These are phyloP conservation scores for Loriculus beryllinus DNA, from an alignment of 2,797 vertebrate species.

Conservation along the genomic window DNA sequence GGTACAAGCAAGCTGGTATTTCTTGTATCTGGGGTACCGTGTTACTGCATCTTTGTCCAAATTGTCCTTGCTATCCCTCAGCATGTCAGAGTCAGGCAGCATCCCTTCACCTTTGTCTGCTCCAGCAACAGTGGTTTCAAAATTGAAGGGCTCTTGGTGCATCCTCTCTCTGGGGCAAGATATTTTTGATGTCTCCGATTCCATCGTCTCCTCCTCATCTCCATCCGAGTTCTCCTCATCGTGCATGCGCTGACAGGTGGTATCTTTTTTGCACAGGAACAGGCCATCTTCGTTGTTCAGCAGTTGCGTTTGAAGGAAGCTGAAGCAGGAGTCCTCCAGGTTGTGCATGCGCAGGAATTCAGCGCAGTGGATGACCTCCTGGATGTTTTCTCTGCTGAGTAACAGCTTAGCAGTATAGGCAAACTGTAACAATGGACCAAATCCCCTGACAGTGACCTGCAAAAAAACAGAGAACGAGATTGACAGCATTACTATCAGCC, in stretches of 20 bases:
- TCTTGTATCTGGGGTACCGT: constrained; percentile 97
- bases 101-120: constrained; percentile 76
- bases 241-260: constrained; percentile 74
- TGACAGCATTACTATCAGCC: constrained; percentile 83
- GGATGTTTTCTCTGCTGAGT: constrained; percentile 99
- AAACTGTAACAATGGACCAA: constrained; percentile 98
- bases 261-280: constrained; percentile 87
- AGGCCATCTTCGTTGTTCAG: constrained; percentile 90
- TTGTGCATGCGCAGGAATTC: constrained; percentile 99
- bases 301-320: constrained; percentile 96
- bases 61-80: constrained; percentile 83
- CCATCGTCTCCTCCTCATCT: constrained; percentile 89
- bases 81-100: constrained; percentile 78
- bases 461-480: constrained; percentile 79
- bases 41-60: constrained; percentile 85
- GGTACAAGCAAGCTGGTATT: constrained; percentile 97
- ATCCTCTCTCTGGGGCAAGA: constrained; percentile 82
- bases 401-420: constrained; percentile 99
- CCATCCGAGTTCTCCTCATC: constrained; percentile 81
- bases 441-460: constrained; percentile 98
- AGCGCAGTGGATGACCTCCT: constrained; percentile 98
- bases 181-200: constrained; percentile 83
- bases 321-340: constrained; percentile 99
- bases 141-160: constrained; percentile 79
- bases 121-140: constrained; percentile 72